A percentile compares a stretch with the other conserved stretches of the same genome.
Conservation (phyloP, 2,113 vertebrate species). For the Oxyruncus cristatus region DNA sequence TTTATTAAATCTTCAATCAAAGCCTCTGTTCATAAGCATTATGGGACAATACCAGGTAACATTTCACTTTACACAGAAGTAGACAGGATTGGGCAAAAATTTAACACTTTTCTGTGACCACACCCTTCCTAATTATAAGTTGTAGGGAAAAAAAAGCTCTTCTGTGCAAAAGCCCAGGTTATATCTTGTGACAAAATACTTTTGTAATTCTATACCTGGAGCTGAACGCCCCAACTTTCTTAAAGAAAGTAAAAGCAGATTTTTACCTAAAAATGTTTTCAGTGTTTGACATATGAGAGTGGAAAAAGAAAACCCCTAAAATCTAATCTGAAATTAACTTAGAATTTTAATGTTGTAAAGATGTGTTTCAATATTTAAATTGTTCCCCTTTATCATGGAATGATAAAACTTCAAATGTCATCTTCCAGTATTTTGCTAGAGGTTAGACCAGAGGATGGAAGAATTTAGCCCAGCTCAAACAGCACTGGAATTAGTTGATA, state of each 20-base stretch:
- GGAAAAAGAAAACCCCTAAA: neutral
- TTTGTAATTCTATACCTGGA: neutral
- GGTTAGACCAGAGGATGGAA: neutral
- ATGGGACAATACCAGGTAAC: slow-evolving; percentile 63
- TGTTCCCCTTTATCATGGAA: neutral
- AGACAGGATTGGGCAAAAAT: slow-evolving; percentile 13
- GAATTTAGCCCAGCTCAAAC: neutral
- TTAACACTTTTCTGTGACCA: neutral
- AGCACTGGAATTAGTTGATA: neutral
- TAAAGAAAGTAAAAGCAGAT: neutral
- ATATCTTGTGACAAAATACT: neutral
- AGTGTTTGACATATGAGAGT: neutral
- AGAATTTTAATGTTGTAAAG: neutral
- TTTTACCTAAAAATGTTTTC: neutral
- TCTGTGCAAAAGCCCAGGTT: neutral
- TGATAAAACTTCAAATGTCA: neutral
- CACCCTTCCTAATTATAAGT: neutral
- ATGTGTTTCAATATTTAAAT: neutral
- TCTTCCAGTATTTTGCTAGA: neutral
- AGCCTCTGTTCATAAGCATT: slow-evolving; percentile 58
- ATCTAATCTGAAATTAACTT: neutral
- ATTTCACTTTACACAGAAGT: slow-evolving; percentile 45
- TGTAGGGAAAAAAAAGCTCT: neutral
- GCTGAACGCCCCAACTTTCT: neutral
- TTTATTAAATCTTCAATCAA: slow-evolving; percentile 83